Percentiles rank a stretch among this genome's conserved stretches.
Evolutionary conservation across 2,888 invertebrate species (phyloP).

Genomic region (Drosophila colorata): DNA sequence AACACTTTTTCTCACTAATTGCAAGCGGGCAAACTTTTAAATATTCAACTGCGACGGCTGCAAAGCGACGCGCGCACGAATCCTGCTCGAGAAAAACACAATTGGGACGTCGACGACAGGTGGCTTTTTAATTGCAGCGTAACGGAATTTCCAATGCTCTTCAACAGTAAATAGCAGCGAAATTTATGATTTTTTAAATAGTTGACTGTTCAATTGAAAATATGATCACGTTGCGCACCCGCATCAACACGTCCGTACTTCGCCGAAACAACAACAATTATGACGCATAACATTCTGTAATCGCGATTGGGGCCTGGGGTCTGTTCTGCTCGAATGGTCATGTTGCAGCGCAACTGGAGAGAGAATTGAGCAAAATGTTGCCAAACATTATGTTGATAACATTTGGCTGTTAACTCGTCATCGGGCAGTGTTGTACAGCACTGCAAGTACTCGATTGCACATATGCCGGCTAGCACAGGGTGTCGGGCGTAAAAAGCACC

Average conservation of each 20-base stretch:
- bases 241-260: constrained; percentile 57
- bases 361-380: background rate
- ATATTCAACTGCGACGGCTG: constrained; percentile 55
- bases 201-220: constrained; percentile 25
- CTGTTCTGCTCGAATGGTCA: constrained; percentile 38
- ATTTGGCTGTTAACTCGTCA: constrained; percentile 7
- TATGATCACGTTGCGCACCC: constrained; percentile 54
- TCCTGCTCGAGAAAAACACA: constrained; percentile 10
- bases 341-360: constrained; percentile 2
- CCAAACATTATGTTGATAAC: background rate
- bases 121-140: constrained; percentile 16
- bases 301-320: constrained; percentile 19
- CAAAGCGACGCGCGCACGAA: constrained; percentile 68
- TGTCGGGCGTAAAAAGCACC: constrained; percentile 41
- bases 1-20: constrained; percentile 57
- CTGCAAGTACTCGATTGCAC: constrained; percentile 24
- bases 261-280: constrained; percentile 52
- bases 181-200: constrained; percentile 33
- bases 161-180: constrained; percentile 24
- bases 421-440: constrained; percentile 24
- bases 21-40: constrained; percentile 54
- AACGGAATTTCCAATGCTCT: background rate
- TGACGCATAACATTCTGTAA: constrained; percentile 46
- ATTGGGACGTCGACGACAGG: constrained; percentile 23
- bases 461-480: constrained; percentile 48